These are phyloP conservation scores for Trisateles emortualis DNA, from an alignment of 2,888 invertebrate species.

Conservation along the genomic window DNA sequence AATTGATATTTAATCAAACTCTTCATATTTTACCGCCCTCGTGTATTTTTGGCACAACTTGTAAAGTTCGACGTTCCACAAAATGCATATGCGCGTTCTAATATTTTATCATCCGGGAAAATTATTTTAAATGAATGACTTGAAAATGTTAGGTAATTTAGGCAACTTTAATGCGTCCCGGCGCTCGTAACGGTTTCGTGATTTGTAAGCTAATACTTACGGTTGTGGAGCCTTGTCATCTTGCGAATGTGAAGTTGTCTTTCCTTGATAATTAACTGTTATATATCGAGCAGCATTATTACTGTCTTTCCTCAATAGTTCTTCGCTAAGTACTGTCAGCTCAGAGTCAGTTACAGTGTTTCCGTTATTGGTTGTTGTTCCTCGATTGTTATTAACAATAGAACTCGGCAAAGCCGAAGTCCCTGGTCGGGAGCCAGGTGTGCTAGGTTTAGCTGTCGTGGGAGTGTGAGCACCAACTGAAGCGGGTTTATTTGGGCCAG, in stretches of 20 bases:
- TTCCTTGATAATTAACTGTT: slow-evolving; percentile 91
- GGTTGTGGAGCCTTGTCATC: slow-evolving; percentile 91
- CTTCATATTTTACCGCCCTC: too few species aligned
- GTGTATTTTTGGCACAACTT: too few species aligned
- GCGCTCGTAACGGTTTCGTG: too few species aligned
- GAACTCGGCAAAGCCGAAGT: slow-evolving; percentile 75
- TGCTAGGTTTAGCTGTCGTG: slow-evolving; percentile 52
- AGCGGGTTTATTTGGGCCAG: slow-evolving; percentile 61
- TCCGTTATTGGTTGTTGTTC: slow-evolving; percentile 51
- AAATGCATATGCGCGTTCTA: too few species aligned
- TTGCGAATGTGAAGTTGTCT: slow-evolving; percentile 89
- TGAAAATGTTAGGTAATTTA: too few species aligned
- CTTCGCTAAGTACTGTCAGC: slow-evolving; percentile 90
- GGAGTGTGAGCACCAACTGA: slow-evolving; percentile 24
- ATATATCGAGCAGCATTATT: slow-evolving; percentile 91
- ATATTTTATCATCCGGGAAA: too few species aligned
- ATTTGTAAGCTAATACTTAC: too few species aligned
- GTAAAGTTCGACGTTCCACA: too few species aligned
- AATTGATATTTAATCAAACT: too few species aligned
- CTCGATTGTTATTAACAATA: slow-evolving; percentile 72
- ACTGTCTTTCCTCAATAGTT: slow-evolving; percentile 89
- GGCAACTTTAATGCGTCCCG: too few species aligned
- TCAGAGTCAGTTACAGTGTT: slow-evolving; percentile 86
- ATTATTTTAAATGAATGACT: too few species aligned
- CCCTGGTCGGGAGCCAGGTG: slow-evolving; percentile 48